Percentiles rank a stretch among this genome's conserved stretches.
These are phyloP conservation scores for Hyalella azteca DNA, from an alignment of 2,888 invertebrate genomes.

Conservation along the genomic window DNA sequence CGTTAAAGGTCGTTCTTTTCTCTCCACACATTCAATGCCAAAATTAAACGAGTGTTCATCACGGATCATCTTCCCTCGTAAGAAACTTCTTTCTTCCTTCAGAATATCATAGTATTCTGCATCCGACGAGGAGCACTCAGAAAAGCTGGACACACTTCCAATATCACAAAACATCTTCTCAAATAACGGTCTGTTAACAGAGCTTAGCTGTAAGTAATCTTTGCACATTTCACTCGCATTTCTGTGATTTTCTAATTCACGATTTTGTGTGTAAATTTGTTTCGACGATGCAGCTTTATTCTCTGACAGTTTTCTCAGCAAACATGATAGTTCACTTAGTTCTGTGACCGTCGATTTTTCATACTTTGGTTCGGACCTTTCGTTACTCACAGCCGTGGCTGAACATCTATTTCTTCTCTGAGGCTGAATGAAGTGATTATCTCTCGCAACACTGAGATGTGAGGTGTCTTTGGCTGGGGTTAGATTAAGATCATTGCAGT, in stretches of 20 bases:
- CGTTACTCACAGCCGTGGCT: no score
- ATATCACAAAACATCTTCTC: neutral
- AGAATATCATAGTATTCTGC: neutral
- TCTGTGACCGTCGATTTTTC: neutral
- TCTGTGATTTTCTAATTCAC: neutral
- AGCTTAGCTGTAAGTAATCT: neutral
- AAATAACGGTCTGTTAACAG: neutral
- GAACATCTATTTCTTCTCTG: no score
- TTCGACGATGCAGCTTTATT: neutral
- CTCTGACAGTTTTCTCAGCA: neutral
- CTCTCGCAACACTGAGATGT: no score
- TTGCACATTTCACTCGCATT: neutral
- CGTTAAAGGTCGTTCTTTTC: neutral
- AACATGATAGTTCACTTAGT: constrained; percentile 1
- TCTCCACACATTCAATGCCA: neutral
- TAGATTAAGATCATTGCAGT: no score
- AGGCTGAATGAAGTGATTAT: no score
- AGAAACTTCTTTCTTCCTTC: neutral
- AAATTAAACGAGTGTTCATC: neutral
- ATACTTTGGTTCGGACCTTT: neutral
- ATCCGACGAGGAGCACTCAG: neutral
- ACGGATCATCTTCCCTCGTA: neutral
- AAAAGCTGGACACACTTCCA: neutral
- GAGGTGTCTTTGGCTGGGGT: no score
- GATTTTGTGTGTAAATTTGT: neutral